These are phyloP conservation scores for Philopotamus ludificatus DNA, from an alignment of 1,140 invertebrate species.

Conservation along the genomic window DNA sequence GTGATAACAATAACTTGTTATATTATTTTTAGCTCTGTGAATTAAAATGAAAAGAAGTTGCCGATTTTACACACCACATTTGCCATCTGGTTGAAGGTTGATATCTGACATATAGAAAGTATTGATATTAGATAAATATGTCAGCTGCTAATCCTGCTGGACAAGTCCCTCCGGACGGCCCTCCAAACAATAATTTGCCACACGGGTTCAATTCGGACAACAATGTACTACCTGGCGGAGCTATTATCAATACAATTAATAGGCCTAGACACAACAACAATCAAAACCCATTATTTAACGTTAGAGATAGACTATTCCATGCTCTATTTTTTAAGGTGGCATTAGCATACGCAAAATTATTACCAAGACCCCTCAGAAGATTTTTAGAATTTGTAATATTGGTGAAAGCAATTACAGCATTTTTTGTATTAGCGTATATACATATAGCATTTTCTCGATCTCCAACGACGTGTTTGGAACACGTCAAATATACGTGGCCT, in stretches of 20 bases:
- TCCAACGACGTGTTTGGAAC: slow-evolving; percentile 90
- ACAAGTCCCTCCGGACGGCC: slow-evolving; percentile 38
- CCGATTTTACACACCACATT: not conserved
- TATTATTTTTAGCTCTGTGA: not conserved
- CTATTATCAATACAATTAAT: slow-evolving; percentile 55
- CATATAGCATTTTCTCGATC: slow-evolving; percentile 91
- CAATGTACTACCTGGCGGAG: slow-evolving; percentile 54
- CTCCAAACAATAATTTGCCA: slow-evolving; percentile 49
- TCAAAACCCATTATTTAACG: slow-evolving; percentile 76
- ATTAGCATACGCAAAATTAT: slow-evolving; percentile 83
- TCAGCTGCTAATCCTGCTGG: slow-evolving; percentile 43
- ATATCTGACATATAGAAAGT: not conserved
- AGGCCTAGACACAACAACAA: slow-evolving; percentile 59
- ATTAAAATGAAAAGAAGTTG: slow-evolving; percentile 5
- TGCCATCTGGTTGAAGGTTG: slow-evolving; percentile 13
- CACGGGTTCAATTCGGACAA: slow-evolving; percentile 57
- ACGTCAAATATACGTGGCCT: slow-evolving; percentile 89
- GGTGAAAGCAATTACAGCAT: slow-evolving; percentile 83
- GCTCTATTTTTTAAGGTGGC: slow-evolving; percentile 91
- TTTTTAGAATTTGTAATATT: slow-evolving; percentile 90
- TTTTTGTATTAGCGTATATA: slow-evolving; percentile 92
- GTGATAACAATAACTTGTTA: not conserved
- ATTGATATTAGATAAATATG: slow-evolving; percentile 18
- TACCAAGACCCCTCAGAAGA: slow-evolving; percentile 81
- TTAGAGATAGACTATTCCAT: slow-evolving; percentile 92